Evolutionary conservation across 2,888 invertebrate species (phyloP).

Genomic region (Tetheella fluctuosa): DNA sequence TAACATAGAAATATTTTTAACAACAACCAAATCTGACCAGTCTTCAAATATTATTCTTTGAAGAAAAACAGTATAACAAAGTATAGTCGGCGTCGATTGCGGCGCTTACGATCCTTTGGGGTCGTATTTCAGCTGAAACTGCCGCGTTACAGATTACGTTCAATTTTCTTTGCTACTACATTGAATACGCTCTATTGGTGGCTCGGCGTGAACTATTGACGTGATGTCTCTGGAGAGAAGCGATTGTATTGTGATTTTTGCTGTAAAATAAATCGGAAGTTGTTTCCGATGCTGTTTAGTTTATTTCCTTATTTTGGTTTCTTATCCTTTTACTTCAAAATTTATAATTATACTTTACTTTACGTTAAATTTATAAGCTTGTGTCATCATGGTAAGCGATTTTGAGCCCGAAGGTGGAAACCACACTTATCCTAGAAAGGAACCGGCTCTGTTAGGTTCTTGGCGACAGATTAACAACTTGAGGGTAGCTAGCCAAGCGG

Average conservation of each 20-base stretch:
- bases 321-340: background rate
- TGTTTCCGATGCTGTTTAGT: background rate
- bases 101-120: conserved; percentile 60
- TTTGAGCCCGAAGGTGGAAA: too few relatives aligned
- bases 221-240: background rate
- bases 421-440: too few relatives aligned
- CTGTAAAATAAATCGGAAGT: background rate
- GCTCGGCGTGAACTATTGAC: conserved; percentile 14
- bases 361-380: too few relatives aligned
- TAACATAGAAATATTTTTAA: too few relatives aligned
- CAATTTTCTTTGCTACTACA: conserved; percentile 65
- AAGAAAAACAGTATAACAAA: conserved; percentile 47
- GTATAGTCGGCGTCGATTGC: conserved; percentile 61
- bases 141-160: conserved; percentile 71
- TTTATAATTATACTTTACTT: too few relatives aligned
- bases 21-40: too few relatives aligned
- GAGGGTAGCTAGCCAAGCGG: too few relatives aligned
- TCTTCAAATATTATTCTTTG: conserved; percentile 48
- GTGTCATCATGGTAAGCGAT: too few relatives aligned
- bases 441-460: too few relatives aligned
- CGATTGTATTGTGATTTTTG: conserved; percentile 1
- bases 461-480: too few relatives aligned
- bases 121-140: conserved; percentile 69
- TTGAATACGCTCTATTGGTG: conserved; percentile 54
- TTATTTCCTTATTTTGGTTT: background rate